Base-by-base conservation (phyloP, 2,797 vertebrate species). In the Tympanoctomys barrerae region DNA sequence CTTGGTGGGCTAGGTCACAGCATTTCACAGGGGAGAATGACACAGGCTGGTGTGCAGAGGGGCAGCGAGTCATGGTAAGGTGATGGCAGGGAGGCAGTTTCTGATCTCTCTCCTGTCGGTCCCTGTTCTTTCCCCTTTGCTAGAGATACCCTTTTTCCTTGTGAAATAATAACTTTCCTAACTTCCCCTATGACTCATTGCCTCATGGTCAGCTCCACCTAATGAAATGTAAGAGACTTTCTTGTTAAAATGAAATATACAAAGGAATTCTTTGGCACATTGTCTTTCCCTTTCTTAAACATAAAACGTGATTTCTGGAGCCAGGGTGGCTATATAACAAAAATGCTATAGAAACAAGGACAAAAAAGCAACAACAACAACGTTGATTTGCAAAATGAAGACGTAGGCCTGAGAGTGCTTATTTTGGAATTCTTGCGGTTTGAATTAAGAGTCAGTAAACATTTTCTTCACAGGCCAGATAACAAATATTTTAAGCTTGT, bases 101-200 rank as follows among this genome's bases (percentile, higher is more conserved):
- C 59, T 61, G 64, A 7, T n/a, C 18, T n/a, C 16, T 68, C 33
- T 70, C 33, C 66, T 18, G n/a, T 70, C 22, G 8, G n/a, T 70
- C n/a, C 22, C 68, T 70, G n/a, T 36, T 70, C 68, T 70, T n/a
- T 70, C 18, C 19, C 90, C 64, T 28, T 89, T 42, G 26, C 80
- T 64, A 57, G 64, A 87, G 59, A 81, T 73, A 59, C 33, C 54
- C 61, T 39, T 91, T 73, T 94, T 7, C 36, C 31, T 79, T 68
- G 36, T 73, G 62, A 88, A 84, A 71, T 71, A 84, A 94, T 83
- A 59, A 59, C 62, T 57, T 84, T 88, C 83, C 78, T 62, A 87
- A 28, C 66, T 83, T 83, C 66, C 31, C 33, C 33, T 31, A 16
- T 80, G 80, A 59, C 64, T 42, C 84, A 13, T 73, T 52, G 24